Evolutionary conservation across 2,888 invertebrate genomes (phyloP), one percentile per base, ranked within the genome.

Genomic region (Harpagoxenus sublaevis): DNA sequence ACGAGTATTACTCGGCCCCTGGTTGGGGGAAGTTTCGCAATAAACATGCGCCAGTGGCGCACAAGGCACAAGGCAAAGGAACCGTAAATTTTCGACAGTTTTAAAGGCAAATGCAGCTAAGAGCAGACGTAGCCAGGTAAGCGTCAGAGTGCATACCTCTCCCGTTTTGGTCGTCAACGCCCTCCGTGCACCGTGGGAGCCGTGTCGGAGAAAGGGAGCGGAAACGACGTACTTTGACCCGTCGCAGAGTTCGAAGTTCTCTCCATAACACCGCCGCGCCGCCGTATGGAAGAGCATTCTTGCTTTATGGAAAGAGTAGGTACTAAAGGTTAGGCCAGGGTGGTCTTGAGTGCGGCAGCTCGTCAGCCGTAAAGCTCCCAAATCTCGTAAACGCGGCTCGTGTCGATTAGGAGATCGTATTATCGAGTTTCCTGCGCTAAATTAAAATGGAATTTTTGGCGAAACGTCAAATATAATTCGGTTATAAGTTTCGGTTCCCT

Each of bases 31-130:
- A 86, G 86, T 86, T 89, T 89, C 65, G 84, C 84, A 89, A 89
- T 89, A 83, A 89, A 86, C 75, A 77, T 39, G 53, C 78, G 42
- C n/a, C 31, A 42, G 23, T 18, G 42, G 65, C 48, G 51, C 35
- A 15, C n/a, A 45, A 51, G 62, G 48, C 15, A 71, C 65, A 9
- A 31, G 81, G 65, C 83, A 83, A 81, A 75, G 87, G 71, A 65
- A 77, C 48, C 74, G 83, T 85, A 87, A 88, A 89, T 85, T 89
- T 87, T 88, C 88, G 85, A 84, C 83, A 73, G 87, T 82, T 86
- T 86, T 81, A 81, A 63, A 84, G 81, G 84, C 74, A 77, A 89
- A 87, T 79, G 68, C n/a, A 65, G 84, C 79, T 84, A 86, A 85
- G 83, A 84, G 89, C 78, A 55, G 48, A 86, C 86, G 68, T 48